phyloP scores from a whole-genome alignment of 2,797 vertebrate genomes.

The Gila robusta region DNA sequence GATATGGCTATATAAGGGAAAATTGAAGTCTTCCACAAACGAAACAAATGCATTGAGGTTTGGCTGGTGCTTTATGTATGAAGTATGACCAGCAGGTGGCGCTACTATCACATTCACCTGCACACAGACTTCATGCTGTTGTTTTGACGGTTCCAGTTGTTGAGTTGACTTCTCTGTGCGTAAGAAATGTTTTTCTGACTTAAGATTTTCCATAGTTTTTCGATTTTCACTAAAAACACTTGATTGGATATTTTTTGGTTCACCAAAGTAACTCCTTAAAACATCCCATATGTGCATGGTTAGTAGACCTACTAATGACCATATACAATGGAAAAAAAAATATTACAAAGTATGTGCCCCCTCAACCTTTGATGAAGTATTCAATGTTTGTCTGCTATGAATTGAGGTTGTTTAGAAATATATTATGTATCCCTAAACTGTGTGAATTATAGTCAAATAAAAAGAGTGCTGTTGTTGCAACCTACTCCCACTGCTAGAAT shows the following conservation, averaged over 20 bases:
- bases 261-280: background rate
- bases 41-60: background rate
- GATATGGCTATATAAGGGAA: background rate
- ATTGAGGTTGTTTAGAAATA: constrained; percentile 1
- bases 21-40: background rate
- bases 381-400: background rate
- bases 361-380: background rate
- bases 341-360: background rate
- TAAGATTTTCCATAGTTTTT: background rate
- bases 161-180: constrained; percentile 69
- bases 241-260: background rate
- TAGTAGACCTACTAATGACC: background rate
- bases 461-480: background rate
- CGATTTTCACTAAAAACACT: background rate
- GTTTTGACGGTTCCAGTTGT: constrained; percentile 71
- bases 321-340: background rate
- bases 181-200: constrained; percentile 68
- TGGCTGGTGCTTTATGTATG: background rate
- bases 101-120: constrained; percentile 17
- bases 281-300: background rate
- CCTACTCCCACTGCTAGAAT: background rate
- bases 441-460: background rate
- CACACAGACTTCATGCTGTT: constrained; percentile 66
- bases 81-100: constrained; percentile 36
- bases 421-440: background rate